These are phyloP conservation scores for Phymorhynchus buccinoides DNA, from an alignment of 1,140 invertebrate genomes.

Conservation along the genomic window DNA sequence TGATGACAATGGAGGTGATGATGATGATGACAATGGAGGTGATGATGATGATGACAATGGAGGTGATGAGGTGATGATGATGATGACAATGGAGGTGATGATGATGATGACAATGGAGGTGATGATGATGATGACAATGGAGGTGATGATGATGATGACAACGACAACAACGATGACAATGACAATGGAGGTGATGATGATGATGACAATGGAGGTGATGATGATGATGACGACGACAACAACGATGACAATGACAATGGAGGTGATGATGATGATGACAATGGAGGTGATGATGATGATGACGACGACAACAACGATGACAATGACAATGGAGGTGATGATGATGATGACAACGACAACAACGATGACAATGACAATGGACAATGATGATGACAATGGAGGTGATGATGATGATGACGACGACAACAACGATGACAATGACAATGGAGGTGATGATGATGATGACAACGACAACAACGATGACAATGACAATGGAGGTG, in stretches of 20 bases:
- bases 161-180: background rate
- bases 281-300: too few species aligned
- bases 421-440: background rate
- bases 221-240: too few species aligned
- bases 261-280: too few species aligned
- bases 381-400: background rate
- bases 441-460: background rate
- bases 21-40: background rate
- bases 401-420: background rate
- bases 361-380: too few species aligned
- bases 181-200: background rate
- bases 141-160: background rate
- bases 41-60: background rate
- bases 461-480: background rate
- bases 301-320: too few species aligned
- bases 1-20: background rate
- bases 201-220: background rate
- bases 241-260: too few species aligned
- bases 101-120: background rate
- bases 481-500: background rate
- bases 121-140: background rate
- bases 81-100: background rate
- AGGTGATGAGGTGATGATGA: too few species aligned
- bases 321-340: too few species aligned
- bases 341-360: background rate